phyloP scores from a whole-genome alignment of 2,888 invertebrate species.

The Platynereis dumerilii region DNA sequence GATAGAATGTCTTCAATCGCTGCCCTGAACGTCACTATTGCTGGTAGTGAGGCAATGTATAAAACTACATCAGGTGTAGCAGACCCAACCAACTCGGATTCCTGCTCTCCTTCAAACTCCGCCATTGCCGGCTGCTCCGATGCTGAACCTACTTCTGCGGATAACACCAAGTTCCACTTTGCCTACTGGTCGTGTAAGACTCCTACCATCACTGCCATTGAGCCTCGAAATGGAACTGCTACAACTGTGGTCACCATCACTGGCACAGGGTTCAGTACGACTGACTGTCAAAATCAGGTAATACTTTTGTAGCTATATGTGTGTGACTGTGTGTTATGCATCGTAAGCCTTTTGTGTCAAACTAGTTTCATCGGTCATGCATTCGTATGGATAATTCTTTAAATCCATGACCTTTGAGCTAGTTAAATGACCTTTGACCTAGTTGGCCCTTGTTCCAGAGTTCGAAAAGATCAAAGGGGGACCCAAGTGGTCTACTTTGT shows the following conservation, averaged over 20 bases:
- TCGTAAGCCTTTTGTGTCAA: no score
- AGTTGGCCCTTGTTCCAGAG: no score
- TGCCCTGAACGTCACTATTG: not conserved
- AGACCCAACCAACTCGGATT: conserved; percentile 2
- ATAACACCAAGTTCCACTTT: conserved; percentile 4
- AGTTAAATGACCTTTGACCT: no score
- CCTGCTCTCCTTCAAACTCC: conserved; percentile 3
- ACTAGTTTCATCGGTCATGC: no score
- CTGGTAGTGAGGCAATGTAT: conserved; percentile 6
- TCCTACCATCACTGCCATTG: not conserved
- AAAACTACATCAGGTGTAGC: conserved; percentile 12
- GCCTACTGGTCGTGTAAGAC: conserved; percentile 12
- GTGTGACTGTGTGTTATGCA: no score
- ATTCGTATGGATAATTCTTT: no score
- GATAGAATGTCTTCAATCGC: conserved; percentile 2
- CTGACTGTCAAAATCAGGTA: conserved; percentile 9
- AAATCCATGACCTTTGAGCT: no score
- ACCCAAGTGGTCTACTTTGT: no score
- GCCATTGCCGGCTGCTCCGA: conserved; percentile 18
- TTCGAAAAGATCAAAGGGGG: no score
- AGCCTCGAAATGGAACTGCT: conserved; percentile 5
- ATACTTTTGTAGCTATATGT: no score
- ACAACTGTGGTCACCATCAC: conserved; percentile 49
- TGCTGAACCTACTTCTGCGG: not conserved
- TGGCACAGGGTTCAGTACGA: conserved; percentile 50